Evolutionary conservation across 92 coral and sea anemone species (phyloP).

Genomic region (Chrysogorgia sp.): DNA sequence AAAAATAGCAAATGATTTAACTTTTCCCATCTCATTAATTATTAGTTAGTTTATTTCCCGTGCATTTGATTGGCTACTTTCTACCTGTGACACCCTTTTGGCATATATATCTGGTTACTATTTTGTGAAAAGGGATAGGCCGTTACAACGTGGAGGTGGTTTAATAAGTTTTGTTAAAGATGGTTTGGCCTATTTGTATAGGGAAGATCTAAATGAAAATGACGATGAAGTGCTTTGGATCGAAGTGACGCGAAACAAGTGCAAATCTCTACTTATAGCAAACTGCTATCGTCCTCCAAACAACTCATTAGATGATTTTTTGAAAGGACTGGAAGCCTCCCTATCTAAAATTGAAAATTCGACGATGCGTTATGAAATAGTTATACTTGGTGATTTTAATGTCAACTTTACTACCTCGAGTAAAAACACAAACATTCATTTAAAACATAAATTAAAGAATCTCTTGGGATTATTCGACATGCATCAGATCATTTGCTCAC

Average conservation of each 20-base stretch:
- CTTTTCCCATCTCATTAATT: no score
- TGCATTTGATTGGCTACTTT: no score
- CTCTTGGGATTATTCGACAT: no score
- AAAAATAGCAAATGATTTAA: no score
- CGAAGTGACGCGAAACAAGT: conserved; percentile 35
- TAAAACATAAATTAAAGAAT: not conserved
- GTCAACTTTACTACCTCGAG: no score
- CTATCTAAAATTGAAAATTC: conserved; percentile 19
- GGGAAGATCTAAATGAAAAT: conserved; percentile 29
- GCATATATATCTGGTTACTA: not conserved
- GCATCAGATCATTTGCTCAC: not conserved
- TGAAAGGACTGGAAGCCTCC: conserved; percentile 35
- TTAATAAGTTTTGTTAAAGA: conserved; percentile 43
- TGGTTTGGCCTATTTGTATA: conserved; percentile 45
- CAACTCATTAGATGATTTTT: conserved; percentile 17
- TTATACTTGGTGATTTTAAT: no score
- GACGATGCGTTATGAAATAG: conserved; percentile 18
- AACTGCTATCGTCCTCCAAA: conserved; percentile 51
- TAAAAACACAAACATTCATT: no score
- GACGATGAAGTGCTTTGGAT: conserved; percentile 36
- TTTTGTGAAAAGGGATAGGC: conserved; percentile 28
- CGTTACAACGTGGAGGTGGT: conserved; percentile 51
- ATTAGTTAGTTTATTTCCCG: no score
- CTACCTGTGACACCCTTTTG: no score
- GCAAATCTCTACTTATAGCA: conserved; percentile 47